Evolutionary conservation across 2,888 invertebrate species (phyloP).

Genomic region (Elmis aenea): DNA sequence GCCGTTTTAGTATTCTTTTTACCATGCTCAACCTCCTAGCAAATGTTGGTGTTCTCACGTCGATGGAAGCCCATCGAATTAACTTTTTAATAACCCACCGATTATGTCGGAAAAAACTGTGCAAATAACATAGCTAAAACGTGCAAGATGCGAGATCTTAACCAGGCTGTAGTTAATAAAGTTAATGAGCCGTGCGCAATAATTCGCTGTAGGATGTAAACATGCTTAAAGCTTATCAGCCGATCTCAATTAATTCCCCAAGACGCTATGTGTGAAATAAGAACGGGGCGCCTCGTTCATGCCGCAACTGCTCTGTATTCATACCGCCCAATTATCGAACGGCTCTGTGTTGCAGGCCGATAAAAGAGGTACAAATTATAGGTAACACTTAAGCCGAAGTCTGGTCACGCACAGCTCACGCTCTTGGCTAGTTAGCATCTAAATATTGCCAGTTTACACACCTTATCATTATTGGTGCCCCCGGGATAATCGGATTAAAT

Average conservation of each 20-base stretch:
- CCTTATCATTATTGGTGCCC: constrained; percentile 13
- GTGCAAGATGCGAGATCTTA: too few relatives aligned
- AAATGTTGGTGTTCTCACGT: too few relatives aligned
- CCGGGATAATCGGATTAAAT: too few relatives aligned
- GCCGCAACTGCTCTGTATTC: constrained; percentile 11
- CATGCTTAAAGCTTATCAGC: constrained; percentile 4
- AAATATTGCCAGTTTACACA: constrained; percentile 11
- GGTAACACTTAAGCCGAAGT: constrained; percentile 16
- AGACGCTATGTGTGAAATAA: constrained; percentile 6
- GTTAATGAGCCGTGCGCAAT: too few relatives aligned
- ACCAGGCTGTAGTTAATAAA: too few relatives aligned
- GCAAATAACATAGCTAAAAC: too few relatives aligned
- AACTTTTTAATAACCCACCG: too few relatives aligned
- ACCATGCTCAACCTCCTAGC: too few relatives aligned
- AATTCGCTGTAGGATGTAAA: too few relatives aligned
- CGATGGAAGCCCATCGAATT: too few relatives aligned
- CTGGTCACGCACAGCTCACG: constrained; percentile 18
- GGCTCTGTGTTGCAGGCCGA: constrained; percentile 11
- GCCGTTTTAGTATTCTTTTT: too few relatives aligned
- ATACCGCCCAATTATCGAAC: constrained; percentile 14
- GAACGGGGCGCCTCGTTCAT: constrained; percentile 10
- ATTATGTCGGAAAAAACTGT: too few relatives aligned
- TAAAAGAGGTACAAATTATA: constrained; percentile 18
- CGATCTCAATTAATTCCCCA: constrained; percentile 6
- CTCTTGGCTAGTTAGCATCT: constrained; percentile 15